A percentile compares a stretch with the other conserved stretches of the same genome.
These are phyloP conservation scores for Bursaphelenchus mucronatus DNA, from an alignment of 1,140 invertebrate genomes.

Conservation along the genomic window DNA sequence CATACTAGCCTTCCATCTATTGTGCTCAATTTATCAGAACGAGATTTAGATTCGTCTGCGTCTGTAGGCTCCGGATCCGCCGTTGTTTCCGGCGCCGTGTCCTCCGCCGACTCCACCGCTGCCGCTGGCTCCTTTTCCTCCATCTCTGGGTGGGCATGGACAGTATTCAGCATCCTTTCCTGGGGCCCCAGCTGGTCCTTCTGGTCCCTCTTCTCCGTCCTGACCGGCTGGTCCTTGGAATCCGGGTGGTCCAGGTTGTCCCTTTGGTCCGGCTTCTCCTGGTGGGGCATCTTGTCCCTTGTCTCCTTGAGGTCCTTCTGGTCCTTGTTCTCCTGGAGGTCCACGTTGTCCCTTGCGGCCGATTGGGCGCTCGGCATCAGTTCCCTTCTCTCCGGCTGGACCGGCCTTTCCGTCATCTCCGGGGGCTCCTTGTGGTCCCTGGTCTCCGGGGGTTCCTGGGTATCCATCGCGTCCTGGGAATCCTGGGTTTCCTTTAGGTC, in stretches of 20 bases:
- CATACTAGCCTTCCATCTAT: too few species aligned
- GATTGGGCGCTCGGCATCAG: slow-evolving; percentile 18
- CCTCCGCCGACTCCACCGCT: not conserved
- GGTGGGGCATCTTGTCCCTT: slow-evolving; percentile 4
- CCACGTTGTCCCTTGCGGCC: slow-evolving; percentile 22
- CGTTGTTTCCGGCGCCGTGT: not conserved
- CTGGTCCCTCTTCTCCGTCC: slow-evolving; percentile 29
- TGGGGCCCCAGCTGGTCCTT: slow-evolving; percentile 17
- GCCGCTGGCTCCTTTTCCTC: not conserved
- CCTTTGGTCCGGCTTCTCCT: slow-evolving; percentile 18
- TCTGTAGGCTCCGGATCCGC: not conserved
- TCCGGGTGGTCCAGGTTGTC: slow-evolving; percentile 23
- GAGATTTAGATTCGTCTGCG: too few species aligned
- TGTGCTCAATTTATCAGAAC: too few species aligned
- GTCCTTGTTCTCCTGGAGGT: not conserved
- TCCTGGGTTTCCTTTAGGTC: slow-evolving; percentile 39
- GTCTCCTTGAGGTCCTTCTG: slow-evolving; percentile 14
- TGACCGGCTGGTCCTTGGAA: slow-evolving; percentile 24
- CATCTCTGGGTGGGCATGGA: slow-evolving; percentile 20
- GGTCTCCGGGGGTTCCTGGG: slow-evolving; percentile 24
- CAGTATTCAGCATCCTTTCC: slow-evolving; percentile 31
- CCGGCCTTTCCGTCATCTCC: slow-evolving; percentile 25
- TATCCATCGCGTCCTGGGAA: slow-evolving; percentile 40
- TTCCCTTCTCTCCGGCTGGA: slow-evolving; percentile 20
- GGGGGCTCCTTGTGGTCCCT: slow-evolving; percentile 18